A percentile compares a stretch with the other conserved stretches of the same genome.
These are phyloP conservation scores for Hypercompe scribonia DNA, from an alignment of 2,888 invertebrate genomes.

Conservation along the genomic window DNA sequence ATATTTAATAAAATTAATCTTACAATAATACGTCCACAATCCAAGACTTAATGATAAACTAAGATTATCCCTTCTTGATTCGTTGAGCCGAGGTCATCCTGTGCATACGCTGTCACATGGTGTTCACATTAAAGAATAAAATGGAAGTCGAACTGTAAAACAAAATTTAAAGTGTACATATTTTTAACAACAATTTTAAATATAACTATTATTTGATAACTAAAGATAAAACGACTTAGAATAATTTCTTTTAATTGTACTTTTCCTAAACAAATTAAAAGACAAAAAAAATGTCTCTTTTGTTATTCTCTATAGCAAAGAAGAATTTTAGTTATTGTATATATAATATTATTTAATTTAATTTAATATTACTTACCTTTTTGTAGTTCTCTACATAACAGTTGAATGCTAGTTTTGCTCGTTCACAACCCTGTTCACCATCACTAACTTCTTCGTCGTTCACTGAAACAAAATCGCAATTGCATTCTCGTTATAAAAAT, in stretches of 20 bases:
- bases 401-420: conserved; percentile 62
- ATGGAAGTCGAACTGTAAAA: conserved; percentile 42
- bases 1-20: conserved; percentile 18
- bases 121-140: conserved; percentile 32
- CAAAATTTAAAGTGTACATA: conserved; percentile 6
- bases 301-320: too few relatives aligned
- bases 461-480: conserved; percentile 32
- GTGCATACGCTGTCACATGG: neutral
- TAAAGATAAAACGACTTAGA: neutral
- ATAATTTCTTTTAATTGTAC: neutral
- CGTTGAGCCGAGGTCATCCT: conserved; percentile 9
- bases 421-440: conserved; percentile 68
- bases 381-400: conserved; percentile 67
- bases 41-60: conserved; percentile 11
- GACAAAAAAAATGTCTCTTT: too few relatives aligned
- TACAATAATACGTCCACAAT: conserved; percentile 25
- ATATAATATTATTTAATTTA: too few relatives aligned
- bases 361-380: conserved; percentile 28
- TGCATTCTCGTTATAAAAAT: neutral
- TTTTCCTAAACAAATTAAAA: too few relatives aligned
- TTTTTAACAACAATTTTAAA: too few relatives aligned
- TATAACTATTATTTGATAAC: too few relatives aligned
- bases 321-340: too few relatives aligned
- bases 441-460: conserved; percentile 61
- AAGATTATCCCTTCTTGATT: conserved; percentile 5